phyloP scores from a whole-genome alignment of 2,113 vertebrate genomes.

The Psephotus haematonotus region DNA sequence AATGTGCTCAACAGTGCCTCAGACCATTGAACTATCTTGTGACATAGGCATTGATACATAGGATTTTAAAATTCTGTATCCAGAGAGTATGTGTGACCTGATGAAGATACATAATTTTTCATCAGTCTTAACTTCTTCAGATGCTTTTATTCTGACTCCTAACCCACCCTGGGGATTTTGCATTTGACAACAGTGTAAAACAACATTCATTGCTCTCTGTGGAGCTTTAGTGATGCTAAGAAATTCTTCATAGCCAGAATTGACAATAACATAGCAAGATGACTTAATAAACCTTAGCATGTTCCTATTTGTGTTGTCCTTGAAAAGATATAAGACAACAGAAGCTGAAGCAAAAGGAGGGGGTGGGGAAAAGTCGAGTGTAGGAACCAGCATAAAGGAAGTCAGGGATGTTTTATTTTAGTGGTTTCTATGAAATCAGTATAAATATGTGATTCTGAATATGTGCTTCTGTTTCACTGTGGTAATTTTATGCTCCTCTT shows the following conservation, averaged over 20 bases:
- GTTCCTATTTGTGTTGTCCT: conserved; percentile 58
- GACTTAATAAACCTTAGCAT: conserved; percentile 79
- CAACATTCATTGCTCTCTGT: conserved; percentile 72
- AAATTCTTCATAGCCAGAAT: conserved; percentile 74
- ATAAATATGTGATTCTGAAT: not conserved
- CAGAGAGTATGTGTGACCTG: conserved; percentile 12
- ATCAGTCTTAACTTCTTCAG: conserved; percentile 52
- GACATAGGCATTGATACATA: not conserved
- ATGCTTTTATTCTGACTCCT: conserved; percentile 69
- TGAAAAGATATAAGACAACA: conserved; percentile 55
- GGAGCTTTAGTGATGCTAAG: conserved; percentile 70
- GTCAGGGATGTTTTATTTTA: not conserved
- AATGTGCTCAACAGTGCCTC: not conserved
- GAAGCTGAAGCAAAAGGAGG: conserved; percentile 56
- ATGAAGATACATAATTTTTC: conserved; percentile 44
- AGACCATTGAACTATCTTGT: not conserved
- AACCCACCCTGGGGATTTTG: conserved; percentile 63
- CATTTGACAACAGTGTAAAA: conserved; percentile 69
- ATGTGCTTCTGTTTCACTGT: not conserved
- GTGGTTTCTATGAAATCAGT: not conserved
- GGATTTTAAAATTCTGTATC: conserved; percentile 33
- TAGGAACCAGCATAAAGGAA: not conserved
- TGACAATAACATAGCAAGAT: conserved; percentile 74
- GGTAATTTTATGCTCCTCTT: not conserved
- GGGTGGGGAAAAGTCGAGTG: not conserved